phyloP scores from a whole-genome alignment of 1,140 invertebrate species.

The Apis florea region DNA sequence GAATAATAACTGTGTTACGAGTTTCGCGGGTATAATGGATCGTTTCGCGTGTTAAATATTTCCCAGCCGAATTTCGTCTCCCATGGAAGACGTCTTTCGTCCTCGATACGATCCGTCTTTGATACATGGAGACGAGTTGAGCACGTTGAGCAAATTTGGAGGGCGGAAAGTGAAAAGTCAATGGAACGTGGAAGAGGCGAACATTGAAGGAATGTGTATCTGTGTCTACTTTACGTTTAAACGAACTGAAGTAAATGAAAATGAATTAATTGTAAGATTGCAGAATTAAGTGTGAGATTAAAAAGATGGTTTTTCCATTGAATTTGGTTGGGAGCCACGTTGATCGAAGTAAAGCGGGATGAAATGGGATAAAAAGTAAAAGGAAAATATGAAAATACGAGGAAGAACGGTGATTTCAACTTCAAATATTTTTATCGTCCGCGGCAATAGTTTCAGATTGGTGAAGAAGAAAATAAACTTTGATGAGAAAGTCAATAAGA shows the following conservation, averaged over 20 bases:
- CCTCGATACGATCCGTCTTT: background rate
- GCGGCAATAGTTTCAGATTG: background rate
- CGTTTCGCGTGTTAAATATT: constrained; percentile 12
- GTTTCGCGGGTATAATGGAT: constrained; percentile 4
- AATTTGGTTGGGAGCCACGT: too few species aligned
- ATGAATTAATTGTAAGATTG: too few species aligned
- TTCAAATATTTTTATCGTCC: background rate
- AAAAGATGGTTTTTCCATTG: too few species aligned
- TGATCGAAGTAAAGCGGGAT: too few species aligned
- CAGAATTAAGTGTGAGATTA: too few species aligned
- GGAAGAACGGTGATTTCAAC: background rate
- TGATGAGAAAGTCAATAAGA: constrained; percentile 16
- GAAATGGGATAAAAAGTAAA: too few species aligned
- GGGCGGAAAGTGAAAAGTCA: background rate
- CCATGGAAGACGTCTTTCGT: background rate
- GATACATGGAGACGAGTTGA: background rate
- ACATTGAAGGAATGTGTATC: background rate
- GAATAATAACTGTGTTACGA: constrained; percentile 45
- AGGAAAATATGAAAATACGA: background rate
- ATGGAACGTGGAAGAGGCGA: background rate
- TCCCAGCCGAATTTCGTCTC: constrained; percentile 2
- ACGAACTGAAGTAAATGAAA: too few species aligned
- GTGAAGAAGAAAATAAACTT: background rate
- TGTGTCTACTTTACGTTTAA: too few species aligned
- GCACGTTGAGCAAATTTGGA: background rate